These are phyloP conservation scores for Ormia ochracea DNA, from an alignment of 2,888 invertebrate genomes.

Conservation along the genomic window DNA sequence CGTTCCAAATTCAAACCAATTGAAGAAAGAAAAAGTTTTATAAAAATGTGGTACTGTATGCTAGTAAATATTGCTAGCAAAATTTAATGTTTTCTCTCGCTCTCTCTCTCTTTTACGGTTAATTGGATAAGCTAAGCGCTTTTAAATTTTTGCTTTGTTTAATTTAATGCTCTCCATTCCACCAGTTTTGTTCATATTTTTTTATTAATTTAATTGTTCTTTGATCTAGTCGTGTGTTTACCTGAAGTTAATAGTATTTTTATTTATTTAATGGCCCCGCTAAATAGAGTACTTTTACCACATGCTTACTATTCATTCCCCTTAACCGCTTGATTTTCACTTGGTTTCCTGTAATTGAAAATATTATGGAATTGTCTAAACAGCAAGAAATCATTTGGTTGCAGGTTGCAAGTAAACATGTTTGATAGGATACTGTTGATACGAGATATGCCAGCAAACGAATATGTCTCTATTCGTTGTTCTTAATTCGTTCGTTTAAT, in stretches of 20 bases:
- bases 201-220: too few relatives aligned
- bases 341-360: background rate
- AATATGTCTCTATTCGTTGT: constrained; percentile 13
- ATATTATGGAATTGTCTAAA: background rate
- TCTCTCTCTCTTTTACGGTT: too few relatives aligned
- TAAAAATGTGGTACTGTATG: too few relatives aligned
- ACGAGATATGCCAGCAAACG: background rate
- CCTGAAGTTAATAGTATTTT: background rate
- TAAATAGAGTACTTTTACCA: background rate
- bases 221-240: background rate
- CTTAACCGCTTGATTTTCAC: background rate
- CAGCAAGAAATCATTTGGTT: background rate
- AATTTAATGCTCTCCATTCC: too few relatives aligned
- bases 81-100: too few relatives aligned
- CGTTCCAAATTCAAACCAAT: too few relatives aligned
- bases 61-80: too few relatives aligned
- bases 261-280: background rate
- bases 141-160: too few relatives aligned
- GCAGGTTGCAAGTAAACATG: constrained; percentile 17
- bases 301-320: background rate
- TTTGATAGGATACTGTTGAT: background rate
- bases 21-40: too few relatives aligned
- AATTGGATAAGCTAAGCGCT: too few relatives aligned
- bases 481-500: constrained; percentile 8
- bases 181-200: too few relatives aligned